A percentile compares a stretch with the other conserved stretches of the same genome.
These are phyloP conservation scores for Pachyseris speciosa DNA, from an alignment of 64 coral and sea anemone genomes.

Conservation along the genomic window DNA sequence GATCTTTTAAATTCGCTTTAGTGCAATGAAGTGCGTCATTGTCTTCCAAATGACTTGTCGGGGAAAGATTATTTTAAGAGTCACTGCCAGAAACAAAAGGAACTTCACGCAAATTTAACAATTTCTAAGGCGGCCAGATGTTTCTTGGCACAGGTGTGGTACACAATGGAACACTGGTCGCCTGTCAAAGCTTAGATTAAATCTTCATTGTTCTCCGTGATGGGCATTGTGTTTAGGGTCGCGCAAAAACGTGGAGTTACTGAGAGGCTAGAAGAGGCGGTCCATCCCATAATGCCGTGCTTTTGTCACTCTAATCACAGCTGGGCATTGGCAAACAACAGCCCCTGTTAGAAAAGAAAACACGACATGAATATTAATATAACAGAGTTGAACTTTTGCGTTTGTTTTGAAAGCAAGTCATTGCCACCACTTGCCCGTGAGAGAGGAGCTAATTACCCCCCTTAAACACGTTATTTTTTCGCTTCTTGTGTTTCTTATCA, in stretches of 20 bases:
- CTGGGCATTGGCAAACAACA: slow-evolving; percentile 50
- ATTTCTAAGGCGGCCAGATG: slow-evolving; percentile 46
- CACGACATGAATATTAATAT: slow-evolving; percentile 25
- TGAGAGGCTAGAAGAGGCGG: slow-evolving; percentile 18
- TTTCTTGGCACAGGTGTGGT: slow-evolving; percentile 28
- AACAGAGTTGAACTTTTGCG: slow-evolving; percentile 28
- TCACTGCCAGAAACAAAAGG: slow-evolving; percentile 9
- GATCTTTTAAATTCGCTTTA: slow-evolving; percentile 5
- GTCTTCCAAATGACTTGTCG: slow-evolving; percentile 5
- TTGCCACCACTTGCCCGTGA: slow-evolving; percentile 1
- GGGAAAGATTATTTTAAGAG: not conserved
- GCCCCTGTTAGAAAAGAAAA: slow-evolving; percentile 11
- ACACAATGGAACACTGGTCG: slow-evolving; percentile 45
- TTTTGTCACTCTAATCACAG: slow-evolving; percentile 23
- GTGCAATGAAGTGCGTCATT: not conserved
- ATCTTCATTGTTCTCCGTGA: slow-evolving; percentile 19
- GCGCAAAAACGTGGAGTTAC: slow-evolving; percentile 25
- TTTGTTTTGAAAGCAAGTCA: slow-evolving; percentile 30
- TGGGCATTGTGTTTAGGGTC: slow-evolving; percentile 7
- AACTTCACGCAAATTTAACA: slow-evolving; percentile 47
- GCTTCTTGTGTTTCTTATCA: not conserved
- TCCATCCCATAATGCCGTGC: slow-evolving; percentile 39
- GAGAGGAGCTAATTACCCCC: not conserved
- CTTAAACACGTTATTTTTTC: not conserved
- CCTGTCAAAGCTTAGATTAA: slow-evolving; percentile 51